Base-by-base conservation (phyloP, 2,797 vertebrate species). In the Pangasius macronema region DNA sequence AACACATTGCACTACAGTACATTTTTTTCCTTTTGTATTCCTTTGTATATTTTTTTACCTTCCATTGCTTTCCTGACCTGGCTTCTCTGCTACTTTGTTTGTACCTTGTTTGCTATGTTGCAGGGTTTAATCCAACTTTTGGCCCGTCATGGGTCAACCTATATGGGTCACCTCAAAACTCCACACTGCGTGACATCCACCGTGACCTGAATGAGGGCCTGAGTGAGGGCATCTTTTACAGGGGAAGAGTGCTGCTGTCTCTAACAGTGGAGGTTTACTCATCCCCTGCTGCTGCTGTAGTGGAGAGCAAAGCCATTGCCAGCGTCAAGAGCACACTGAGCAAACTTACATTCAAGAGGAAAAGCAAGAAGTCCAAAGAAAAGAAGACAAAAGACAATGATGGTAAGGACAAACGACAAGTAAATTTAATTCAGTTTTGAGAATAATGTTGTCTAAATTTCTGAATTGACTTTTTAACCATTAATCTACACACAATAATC, bases 71-170 rank as follows among this genome's bases (percentile, higher is more conserved):
- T 85, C 57, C 24, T 85, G 13, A 46, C 13, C 14, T 24, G 18
- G 30, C 3, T 39, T 84, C 30, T 42, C 83, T 59, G 33, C 46
- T 46, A 46, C 46, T 9, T 46, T 46, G 8, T 46, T 9, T 46
- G 46, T 46, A 46, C 46, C 0, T 46, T 46, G 46, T 46, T 46
- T 6, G 11, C 53, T 33, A 33, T 81, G 18, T 42, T 82, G 65
- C 89, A 94, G 98, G 98, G 2, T 99, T 99, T 91, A 97, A 99
- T 88, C 98, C 98, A 65, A 98, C 96, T 0, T 99, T 98, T 61
- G 98, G 98, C 13, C 97, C 97, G 0, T 90, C 94, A 61, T 99
- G 98, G 98, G 93, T 99, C 70, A 97, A 97, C 89, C 93, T 99
- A 2, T 99, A 98, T 3, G 97, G 98, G 10, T 99, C 98, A 0